Conservation (phyloP, 2,797 vertebrate species). For the Crocodylus rhombifer region DNA sequence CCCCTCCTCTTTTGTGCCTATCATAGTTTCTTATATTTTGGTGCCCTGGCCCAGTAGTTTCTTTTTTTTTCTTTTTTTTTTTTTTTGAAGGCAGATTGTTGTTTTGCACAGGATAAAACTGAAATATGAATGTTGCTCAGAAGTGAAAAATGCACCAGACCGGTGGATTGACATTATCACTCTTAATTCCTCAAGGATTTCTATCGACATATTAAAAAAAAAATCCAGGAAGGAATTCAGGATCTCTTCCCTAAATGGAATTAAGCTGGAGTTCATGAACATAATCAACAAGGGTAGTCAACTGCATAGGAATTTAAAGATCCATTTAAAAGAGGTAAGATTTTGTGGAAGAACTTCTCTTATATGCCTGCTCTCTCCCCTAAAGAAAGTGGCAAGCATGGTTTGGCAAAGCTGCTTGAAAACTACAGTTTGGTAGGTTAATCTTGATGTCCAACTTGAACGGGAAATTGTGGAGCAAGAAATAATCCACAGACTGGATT, state of each 20-base stretch:
- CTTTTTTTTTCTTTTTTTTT: not conserved
- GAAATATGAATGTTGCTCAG: conserved; percentile 17
- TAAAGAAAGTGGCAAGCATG: not conserved
- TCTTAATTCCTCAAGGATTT: not conserved
- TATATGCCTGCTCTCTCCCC: not conserved
- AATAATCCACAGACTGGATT: too few species aligned
- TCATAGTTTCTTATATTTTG: conserved; percentile 27
- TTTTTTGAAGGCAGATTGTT: too few species aligned
- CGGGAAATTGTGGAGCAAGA: too few species aligned
- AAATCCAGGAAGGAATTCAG: not conserved
- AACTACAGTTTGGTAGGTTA: not conserved
- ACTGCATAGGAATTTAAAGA: not conserved
- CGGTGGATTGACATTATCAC: not conserved
- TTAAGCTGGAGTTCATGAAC: not conserved
- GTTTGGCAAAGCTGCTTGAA: not conserved
- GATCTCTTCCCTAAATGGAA: not conserved
- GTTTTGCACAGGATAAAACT: not conserved
- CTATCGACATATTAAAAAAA: not conserved
- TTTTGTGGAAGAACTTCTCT: not conserved
- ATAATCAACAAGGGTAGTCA: not conserved
- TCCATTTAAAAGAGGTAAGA: not conserved
- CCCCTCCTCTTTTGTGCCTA: not conserved
- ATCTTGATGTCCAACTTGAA: not conserved
- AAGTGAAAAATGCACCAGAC: conserved; percentile 9
- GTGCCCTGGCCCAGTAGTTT: not conserved